phyloP scores from a whole-genome alignment of 2,797 vertebrate species.

The Poecilia velifera region DNA sequence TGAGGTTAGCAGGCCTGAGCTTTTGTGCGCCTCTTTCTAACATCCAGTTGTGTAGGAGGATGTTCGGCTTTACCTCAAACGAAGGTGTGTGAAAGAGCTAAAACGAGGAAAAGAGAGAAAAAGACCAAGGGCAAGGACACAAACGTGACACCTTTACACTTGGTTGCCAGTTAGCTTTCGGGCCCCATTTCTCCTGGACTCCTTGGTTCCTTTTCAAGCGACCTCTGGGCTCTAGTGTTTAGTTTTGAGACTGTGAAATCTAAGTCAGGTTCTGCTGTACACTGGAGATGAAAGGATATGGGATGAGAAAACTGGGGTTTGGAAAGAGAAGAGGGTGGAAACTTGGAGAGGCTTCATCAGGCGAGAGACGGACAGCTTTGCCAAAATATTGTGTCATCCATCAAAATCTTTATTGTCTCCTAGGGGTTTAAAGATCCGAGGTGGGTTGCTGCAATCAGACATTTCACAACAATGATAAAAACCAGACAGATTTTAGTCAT shows the following conservation, averaged over 20 bases:
- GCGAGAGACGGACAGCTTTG: constrained; percentile 29
- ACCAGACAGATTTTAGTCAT: constrained; percentile 25
- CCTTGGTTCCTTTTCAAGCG: constrained; percentile 48
- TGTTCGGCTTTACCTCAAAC: constrained; percentile 59
- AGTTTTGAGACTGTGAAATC: constrained; percentile 75
- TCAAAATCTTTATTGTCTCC: constrained; percentile 37
- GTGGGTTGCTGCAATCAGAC: constrained; percentile 1
- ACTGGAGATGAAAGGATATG: constrained; percentile 63
- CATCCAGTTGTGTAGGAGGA: constrained; percentile 44
- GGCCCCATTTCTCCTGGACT: constrained; percentile 48
- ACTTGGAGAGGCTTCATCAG: constrained; percentile 30
- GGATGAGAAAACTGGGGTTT: constrained; percentile 43
- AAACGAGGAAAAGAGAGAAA: constrained; percentile 25
- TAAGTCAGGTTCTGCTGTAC: constrained; percentile 47
- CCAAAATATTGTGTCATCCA: constrained; percentile 53
- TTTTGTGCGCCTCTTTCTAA: constrained; percentile 46
- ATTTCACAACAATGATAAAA: constrained; percentile 22
- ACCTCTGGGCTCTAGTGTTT: constrained; percentile 58
- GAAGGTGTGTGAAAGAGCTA: constrained; percentile 34
- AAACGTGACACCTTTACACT: constrained; percentile 76
- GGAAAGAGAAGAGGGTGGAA: constrained; percentile 47
- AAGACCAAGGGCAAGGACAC: constrained; percentile 46
- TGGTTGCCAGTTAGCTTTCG: constrained; percentile 72
- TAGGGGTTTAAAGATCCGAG: constrained; percentile 13
- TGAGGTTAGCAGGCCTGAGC: constrained; percentile 35